phyloP scores from a whole-genome alignment of 2,797 vertebrate genomes.

The Gobionotothen gibberifrons region DNA sequence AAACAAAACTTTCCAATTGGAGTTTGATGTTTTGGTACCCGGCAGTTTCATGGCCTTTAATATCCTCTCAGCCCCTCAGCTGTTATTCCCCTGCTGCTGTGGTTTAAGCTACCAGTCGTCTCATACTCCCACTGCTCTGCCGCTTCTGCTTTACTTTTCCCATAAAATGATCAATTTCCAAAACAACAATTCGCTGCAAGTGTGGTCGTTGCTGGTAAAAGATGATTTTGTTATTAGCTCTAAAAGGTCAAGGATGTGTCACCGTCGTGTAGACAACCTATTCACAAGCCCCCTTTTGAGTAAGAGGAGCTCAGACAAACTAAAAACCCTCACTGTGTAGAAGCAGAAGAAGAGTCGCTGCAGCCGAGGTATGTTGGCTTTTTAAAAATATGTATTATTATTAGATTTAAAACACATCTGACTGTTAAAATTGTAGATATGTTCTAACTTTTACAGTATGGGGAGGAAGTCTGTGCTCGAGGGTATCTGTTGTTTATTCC shows the following conservation, averaged over 20 bases:
- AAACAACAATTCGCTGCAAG: constrained; percentile 56
- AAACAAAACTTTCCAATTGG: constrained; percentile 64
- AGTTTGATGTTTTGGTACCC: constrained; percentile 51
- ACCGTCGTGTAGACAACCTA: constrained; percentile 45
- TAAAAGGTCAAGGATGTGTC: constrained; percentile 80
- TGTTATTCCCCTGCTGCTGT: constrained; percentile 77
- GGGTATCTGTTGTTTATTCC: background rate
- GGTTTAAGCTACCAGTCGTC: constrained; percentile 57
- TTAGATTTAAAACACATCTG: too few relatives aligned
- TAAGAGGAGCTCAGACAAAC: constrained; percentile 35
- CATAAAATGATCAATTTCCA: constrained; percentile 72
- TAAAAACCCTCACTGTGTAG: constrained; percentile 40
- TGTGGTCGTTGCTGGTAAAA: constrained; percentile 66
- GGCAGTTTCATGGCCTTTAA: constrained; percentile 48
- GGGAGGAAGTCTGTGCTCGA: background rate
- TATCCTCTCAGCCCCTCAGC: constrained; percentile 59
- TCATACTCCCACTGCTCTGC: constrained; percentile 77
- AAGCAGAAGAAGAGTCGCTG: constrained; percentile 34
- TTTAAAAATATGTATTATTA: background rate
- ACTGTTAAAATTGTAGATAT: background rate
- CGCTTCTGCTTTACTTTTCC: constrained; percentile 60
- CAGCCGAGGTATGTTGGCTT: constrained; percentile 64
- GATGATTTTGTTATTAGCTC: constrained; percentile 61
- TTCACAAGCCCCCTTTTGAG: constrained; percentile 57
- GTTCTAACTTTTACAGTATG: background rate